Base-by-base conservation (phyloP, 2,113 vertebrate species). In the Gnathonemus echidnorhynchus region DNA sequence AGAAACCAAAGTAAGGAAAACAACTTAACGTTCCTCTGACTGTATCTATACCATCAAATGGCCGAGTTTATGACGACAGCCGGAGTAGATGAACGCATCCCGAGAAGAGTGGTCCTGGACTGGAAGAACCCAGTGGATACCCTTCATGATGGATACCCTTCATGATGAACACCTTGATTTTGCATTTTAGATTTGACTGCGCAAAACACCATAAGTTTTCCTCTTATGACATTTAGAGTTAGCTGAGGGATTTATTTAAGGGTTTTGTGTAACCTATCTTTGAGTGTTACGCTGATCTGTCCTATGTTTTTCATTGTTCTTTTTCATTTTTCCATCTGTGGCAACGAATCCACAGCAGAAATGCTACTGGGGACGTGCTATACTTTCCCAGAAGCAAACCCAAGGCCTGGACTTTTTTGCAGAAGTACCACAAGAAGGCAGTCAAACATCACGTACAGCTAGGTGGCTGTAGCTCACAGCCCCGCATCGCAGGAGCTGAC, bases 351-450 rank as follows among this genome's bases (percentile, higher is more conserved):
- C 15, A 85, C 3, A 21, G 7, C 42, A 45, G 83, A 85, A 48
- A 11, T 48, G 39, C 83, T 46, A 24, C 39, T 48, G 74, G 6
- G 74, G 35, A 80, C 74, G 7, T 42, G 35, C 15, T 42, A 48
- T n/a, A 1, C 83, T 24, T 85, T n/a, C 21, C 19, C 21, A 13
- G 35, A 21, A 48, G 83, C 83, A 85, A 46, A 19, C 17, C 17
- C 7, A n/a, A 3, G 17, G 15, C 42, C 77, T 19, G 39, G 35
- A 46, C 83, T 85, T 21, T 56, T 48, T 42, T 48, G 83, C 83
- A 85, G 42, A 46, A 85, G 42, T 66, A 17, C 87, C 87, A 88
- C 87, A 88, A 88, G 87, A 53, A 39, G 52, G 87, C 56, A 88
- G 52, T 62, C 87, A 58, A 21, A 66, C 35, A 45, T 62, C 56